phyloP scores from a whole-genome alignment of 2,797 vertebrate genomes.

The Psittacula echo region DNA sequence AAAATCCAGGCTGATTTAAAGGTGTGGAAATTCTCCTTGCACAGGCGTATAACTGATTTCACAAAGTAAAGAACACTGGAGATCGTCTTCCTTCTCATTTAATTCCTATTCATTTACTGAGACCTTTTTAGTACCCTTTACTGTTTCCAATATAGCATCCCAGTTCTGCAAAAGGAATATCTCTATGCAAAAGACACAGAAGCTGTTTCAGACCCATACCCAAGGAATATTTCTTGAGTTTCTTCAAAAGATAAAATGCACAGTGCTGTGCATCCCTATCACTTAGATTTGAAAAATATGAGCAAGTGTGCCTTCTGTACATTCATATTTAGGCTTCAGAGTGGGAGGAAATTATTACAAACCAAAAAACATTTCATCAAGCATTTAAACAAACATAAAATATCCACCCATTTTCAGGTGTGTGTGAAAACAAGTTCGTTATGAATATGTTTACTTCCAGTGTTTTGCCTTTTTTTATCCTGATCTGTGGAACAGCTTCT shows the following conservation, averaged over 20 bases:
- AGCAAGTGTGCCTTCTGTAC: not conserved
- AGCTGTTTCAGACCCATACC: not conserved
- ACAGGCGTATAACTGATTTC: not conserved
- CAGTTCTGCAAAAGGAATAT: not conserved
- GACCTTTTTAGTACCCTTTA: not conserved
- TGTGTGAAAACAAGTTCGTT: not conserved
- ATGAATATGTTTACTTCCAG: not conserved
- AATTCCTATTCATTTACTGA: not conserved
- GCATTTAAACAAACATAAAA: not conserved
- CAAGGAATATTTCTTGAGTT: not conserved
- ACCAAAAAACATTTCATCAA: not conserved
- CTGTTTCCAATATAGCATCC: not conserved
- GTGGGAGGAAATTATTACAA: not conserved
- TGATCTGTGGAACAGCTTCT: not conserved
- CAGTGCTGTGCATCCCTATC: not conserved
- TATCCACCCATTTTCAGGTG: not conserved
- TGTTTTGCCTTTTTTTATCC: not conserved
- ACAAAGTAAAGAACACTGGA: not conserved
- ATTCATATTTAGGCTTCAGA: not conserved
- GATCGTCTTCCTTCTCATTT: not conserved
- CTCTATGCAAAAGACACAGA: not conserved
- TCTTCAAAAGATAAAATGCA: not conserved
- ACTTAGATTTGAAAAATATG: not conserved
- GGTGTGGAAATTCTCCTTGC: not conserved
- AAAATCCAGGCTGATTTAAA: not conserved